These are phyloP conservation scores for Halichoeres trimaculatus DNA, from an alignment of 2,113 vertebrate species.

Conservation along the genomic window DNA sequence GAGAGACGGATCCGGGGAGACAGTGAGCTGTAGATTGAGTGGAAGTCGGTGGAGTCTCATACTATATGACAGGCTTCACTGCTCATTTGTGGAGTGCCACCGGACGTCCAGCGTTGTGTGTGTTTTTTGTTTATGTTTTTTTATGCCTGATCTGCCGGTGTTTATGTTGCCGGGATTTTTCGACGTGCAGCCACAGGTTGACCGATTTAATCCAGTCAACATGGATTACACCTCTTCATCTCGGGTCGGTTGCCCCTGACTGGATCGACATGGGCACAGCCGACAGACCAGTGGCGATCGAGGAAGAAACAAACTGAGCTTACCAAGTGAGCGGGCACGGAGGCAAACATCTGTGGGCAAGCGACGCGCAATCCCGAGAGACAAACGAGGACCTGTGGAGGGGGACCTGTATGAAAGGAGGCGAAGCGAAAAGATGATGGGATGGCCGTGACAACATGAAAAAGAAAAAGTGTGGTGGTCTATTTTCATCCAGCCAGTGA, in stretches of 20 bases:
- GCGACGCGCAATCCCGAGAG: slow-evolving; percentile 61
- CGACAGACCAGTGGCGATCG: slow-evolving; percentile 33
- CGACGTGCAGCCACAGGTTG: slow-evolving; percentile 71
- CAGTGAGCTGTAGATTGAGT: slow-evolving; percentile 60
- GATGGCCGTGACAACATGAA: slow-evolving; percentile 85
- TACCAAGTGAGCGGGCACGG: slow-evolving; percentile 45
- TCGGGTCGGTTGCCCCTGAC: slow-evolving; percentile 51
- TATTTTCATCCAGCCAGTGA: slow-evolving; percentile 79
- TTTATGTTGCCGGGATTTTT: slow-evolving; percentile 22
- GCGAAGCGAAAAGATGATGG: slow-evolving; percentile 60
- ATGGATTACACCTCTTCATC: slow-evolving; percentile 66
- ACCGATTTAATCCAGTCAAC: slow-evolving; percentile 60
- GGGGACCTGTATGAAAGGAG: slow-evolving; percentile 61
- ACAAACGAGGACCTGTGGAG: slow-evolving; percentile 74
- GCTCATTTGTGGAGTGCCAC: slow-evolving; percentile 37
- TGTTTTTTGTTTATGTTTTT: neutral
- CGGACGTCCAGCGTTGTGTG: slow-evolving; percentile 14
- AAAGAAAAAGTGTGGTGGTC: slow-evolving; percentile 84
- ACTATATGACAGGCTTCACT: slow-evolving; percentile 51
- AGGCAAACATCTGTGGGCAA: slow-evolving; percentile 49
- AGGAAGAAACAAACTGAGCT: slow-evolving; percentile 35
- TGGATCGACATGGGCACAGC: slow-evolving; percentile 52
- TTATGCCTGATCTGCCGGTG: neutral
- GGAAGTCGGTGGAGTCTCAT: slow-evolving; percentile 61
- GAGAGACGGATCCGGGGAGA: slow-evolving; percentile 69